Evolutionary conservation across 2,113 vertebrate species (phyloP).

Genomic region (Danionella cerebrum): DNA sequence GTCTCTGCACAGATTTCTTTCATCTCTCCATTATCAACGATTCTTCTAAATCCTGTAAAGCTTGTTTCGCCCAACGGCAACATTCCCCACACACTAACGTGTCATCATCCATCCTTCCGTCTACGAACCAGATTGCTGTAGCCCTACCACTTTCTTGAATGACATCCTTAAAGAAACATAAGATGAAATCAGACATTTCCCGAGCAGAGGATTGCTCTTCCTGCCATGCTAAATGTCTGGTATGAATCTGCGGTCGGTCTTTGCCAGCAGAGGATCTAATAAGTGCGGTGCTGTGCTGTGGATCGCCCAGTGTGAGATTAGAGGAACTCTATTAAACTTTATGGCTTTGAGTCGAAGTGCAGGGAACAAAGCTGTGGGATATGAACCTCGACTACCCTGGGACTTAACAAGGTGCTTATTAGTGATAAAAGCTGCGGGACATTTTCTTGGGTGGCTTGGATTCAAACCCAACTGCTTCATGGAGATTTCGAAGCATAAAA

Average conservation of each 20-base stretch:
- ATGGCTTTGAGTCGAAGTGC: conserved; percentile 24
- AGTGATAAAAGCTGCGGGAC: conserved; percentile 31
- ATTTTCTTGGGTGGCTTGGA: conserved; percentile 8
- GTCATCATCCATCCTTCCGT: not conserved
- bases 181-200: conserved; percentile 23
- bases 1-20: not conserved
- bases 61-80: no score
- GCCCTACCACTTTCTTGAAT: not conserved
- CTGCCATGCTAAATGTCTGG: not conserved
- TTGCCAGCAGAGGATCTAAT: conserved; percentile 18
- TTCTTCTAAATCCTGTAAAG: not conserved
- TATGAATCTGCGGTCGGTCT: conserved; percentile 14
- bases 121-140: not conserved
- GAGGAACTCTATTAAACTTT: conserved; percentile 42
- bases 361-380: conserved; percentile 32
- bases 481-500: not conserved
- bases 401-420: conserved; percentile 36
- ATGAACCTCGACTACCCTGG: conserved; percentile 37
- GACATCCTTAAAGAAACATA: conserved; percentile 16
- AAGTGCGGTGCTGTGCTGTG: conserved; percentile 14
- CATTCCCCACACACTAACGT: not conserved
- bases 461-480: not conserved
- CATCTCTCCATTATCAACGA: not conserved
- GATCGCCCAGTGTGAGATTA: conserved; percentile 33
- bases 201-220: conserved; percentile 17